These are phyloP conservation scores for Silurus lanzhouensis DNA, from an alignment of 2,797 vertebrate species.

Conservation along the genomic window DNA sequence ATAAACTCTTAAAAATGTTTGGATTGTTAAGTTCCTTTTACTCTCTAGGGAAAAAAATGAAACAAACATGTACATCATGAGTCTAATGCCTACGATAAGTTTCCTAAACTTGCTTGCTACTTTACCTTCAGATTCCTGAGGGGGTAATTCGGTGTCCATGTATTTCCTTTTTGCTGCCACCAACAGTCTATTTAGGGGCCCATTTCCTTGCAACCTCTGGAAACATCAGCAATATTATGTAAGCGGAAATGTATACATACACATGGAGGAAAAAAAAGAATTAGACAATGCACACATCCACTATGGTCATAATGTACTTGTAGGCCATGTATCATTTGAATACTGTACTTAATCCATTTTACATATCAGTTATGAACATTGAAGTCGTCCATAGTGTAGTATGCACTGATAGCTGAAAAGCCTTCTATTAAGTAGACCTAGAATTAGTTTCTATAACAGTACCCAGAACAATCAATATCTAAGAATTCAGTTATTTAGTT, in stretches of 20 bases:
- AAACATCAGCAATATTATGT: slow-evolving; percentile 64
- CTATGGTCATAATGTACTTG: neutral
- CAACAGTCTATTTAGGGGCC: slow-evolving; percentile 81
- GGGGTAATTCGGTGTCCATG: slow-evolving; percentile 86
- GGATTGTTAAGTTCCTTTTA: neutral
- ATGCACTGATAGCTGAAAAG: neutral
- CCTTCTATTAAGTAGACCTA: neutral
- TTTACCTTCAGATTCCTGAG: slow-evolving; percentile 94
- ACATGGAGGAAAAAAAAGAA: neutral
- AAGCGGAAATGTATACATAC: slow-evolving; percentile 53
- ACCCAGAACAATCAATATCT: neutral
- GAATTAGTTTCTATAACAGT: neutral
- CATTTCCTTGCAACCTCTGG: slow-evolving; percentile 87
- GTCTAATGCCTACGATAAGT: neutral
- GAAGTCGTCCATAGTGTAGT: neutral
- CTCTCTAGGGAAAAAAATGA: neutral
- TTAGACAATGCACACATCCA: neutral
- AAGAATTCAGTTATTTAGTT: neutral
- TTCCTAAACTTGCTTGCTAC: slow-evolving; percentile 33
- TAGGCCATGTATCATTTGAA: neutral
- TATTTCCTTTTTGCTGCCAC: slow-evolving; percentile 83
- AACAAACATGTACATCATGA: neutral
- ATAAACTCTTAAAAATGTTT: neutral
- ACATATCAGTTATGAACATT: neutral
- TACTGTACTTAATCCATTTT: neutral